Conservation (phyloP, 2,797 vertebrate species). For the Arremon brunneinucha region DNA sequence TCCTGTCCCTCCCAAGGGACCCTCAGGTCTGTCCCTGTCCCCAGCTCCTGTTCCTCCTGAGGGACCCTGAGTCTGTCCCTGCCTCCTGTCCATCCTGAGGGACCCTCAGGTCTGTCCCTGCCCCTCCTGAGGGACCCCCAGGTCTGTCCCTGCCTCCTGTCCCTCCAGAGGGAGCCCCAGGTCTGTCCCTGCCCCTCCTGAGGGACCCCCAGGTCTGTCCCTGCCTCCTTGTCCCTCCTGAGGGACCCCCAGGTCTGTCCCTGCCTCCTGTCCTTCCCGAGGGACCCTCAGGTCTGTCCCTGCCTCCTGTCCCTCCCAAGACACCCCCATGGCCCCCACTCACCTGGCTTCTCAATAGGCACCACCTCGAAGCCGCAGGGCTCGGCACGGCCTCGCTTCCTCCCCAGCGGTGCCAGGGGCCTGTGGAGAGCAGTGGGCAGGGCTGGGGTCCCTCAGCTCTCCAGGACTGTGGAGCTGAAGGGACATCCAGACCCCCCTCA, state of each 20-base stretch:
- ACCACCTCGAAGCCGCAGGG: constrained; percentile 83
- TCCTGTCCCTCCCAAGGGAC: too few species aligned
- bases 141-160: too few species aligned
- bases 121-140: too few species aligned
- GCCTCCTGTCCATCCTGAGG: too few species aligned
- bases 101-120: too few species aligned
- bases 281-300: background rate
- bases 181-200: too few species aligned
- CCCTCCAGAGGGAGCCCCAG: too few species aligned
- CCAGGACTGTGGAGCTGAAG: background rate
- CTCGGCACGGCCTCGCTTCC: background rate
- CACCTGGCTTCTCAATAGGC: constrained; percentile 88
- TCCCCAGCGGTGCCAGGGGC: background rate
- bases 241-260: background rate
- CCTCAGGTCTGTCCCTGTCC: background rate
- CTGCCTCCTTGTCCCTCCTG: background rate
- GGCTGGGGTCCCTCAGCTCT: background rate
- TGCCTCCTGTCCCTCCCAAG: background rate
- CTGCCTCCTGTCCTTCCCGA: background rate
- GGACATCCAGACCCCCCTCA: background rate
- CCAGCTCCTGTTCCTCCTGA: too few species aligned
- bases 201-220: background rate
- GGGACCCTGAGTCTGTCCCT: too few species aligned
- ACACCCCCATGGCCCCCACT: constrained; percentile 5
- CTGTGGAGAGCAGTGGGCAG: constrained; percentile 39